Base-by-base conservation (phyloP, 1,140 invertebrate genomes). In the Lysiphlebus fabarum region DNA sequence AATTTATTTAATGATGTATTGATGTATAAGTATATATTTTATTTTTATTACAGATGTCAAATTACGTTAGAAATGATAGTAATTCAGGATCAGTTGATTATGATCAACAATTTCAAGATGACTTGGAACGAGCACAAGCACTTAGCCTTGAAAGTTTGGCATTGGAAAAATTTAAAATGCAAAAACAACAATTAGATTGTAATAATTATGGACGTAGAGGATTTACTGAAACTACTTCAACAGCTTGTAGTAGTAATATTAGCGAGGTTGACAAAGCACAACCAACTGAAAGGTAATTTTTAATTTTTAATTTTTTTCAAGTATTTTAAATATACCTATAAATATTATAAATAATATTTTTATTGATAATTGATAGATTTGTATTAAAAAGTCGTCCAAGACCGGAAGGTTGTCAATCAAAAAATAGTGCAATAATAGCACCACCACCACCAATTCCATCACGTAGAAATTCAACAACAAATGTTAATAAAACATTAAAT, bases 141-240 rank as follows among this genome's bases (percentile, higher is more conserved):
- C 77, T 94, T 26, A 93, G 91, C 78, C 82, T 94, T 67, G 91
- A 93, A 79, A 90, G 86, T 70, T 80, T 91, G 59, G 90, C 90
- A 7, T 77, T 92, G 65, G 90, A 93, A 72, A 86, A 91, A 71
- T 91, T 90, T 75, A 83, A 85, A 69, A 82, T 87, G 47, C 82
- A 87, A 70, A 86, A 85, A 63, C 76, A 82, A 61, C 76, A 79
- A 60, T 67, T 66, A 11, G 70, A 77, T 6, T 70, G 61, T 53
- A 56, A 40, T 44, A 65, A 47, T 49, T 58, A 65, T 59, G 62
- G 62, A 9, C 67, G 65, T 7, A 61, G 72, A 56, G 45, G 54
- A 12, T 67, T 60, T 42, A 42, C 36, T 58, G 12, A 58, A 12
- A 47, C 40, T 17, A 37, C 12, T 4, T 44, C 56, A n/a, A 42